phyloP scores from a whole-genome alignment of 2,113 vertebrate species.

The Vanacampus margaritifer region DNA sequence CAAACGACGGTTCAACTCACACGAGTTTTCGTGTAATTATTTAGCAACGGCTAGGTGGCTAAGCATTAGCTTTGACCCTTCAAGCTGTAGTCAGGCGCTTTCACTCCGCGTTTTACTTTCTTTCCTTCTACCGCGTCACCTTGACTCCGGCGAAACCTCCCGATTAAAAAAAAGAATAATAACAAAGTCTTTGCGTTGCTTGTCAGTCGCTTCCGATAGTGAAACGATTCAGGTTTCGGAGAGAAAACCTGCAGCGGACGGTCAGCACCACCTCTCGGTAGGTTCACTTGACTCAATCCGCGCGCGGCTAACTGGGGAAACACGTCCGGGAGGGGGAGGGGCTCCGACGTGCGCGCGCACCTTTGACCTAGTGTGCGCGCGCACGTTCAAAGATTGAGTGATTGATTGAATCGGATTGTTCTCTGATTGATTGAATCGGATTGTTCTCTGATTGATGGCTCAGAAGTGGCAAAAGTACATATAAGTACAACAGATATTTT shows the following conservation, averaged over 20 bases:
- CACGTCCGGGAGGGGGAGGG: conserved; percentile 47
- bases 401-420: neutral
- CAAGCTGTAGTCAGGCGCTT: conserved; percentile 54
- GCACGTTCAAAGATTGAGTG: conserved; percentile 16
- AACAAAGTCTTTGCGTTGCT: conserved; percentile 27
- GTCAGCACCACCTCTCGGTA: conserved; percentile 69
- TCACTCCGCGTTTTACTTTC: conserved; percentile 55
- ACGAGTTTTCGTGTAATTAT: conserved; percentile 52
- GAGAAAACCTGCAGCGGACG: conserved; percentile 66
- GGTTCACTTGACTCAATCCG: conserved; percentile 69
- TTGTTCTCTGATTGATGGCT: neutral
- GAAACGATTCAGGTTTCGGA: conserved; percentile 52
- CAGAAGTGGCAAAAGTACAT: neutral
- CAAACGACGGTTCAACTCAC: conserved; percentile 24
- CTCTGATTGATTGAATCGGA: neutral
- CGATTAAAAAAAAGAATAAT: conserved; percentile 16
- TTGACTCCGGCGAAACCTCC: conserved; percentile 34
- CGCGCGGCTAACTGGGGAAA: conserved; percentile 66
- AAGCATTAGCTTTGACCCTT: conserved; percentile 65
- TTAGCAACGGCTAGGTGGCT: conserved; percentile 47
- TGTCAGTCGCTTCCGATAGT: conserved; percentile 53
- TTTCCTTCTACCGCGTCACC: conserved; percentile 36
- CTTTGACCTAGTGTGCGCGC: conserved; percentile 36
- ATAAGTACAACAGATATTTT: neutral
- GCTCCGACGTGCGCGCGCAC: conserved; percentile 30